phyloP scores from a whole-genome alignment of 2,113 vertebrate genomes.

The Boulengerochromis microlepis region DNA sequence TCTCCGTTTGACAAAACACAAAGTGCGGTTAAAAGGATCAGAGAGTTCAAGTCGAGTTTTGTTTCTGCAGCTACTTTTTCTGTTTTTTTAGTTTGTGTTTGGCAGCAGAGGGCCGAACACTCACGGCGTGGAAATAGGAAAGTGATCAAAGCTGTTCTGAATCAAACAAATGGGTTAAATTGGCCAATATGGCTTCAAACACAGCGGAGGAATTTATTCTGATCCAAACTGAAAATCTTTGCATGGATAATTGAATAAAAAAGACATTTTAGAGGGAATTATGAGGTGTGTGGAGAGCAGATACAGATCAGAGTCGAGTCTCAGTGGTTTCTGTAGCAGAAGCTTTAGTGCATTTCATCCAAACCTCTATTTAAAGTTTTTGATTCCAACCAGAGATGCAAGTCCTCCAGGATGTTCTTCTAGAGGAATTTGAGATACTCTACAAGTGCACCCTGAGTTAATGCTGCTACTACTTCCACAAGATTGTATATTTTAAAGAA shows the following conservation, averaged over 20 bases:
- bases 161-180: neutral
- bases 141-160: conserved; percentile 9
- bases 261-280: neutral
- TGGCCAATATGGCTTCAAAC: neutral
- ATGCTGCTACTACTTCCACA: neutral
- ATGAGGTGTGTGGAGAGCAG: neutral
- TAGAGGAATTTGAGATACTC: neutral
- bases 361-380: neutral
- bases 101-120: neutral
- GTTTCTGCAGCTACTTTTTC: neutral
- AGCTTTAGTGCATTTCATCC: neutral
- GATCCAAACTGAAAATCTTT: neutral
- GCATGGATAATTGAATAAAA: neutral
- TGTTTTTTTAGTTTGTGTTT: neutral
- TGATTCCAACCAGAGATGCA: neutral
- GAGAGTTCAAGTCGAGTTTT: neutral
- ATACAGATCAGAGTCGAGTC: neutral
- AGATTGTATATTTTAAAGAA: neutral
- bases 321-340: neutral
- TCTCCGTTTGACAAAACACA: conserved; percentile 25
- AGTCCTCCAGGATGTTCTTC: neutral
- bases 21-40: neutral
- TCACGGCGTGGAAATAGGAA: neutral
- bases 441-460: neutral
- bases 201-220: neutral